Base-by-base conservation (phyloP, 2,113 vertebrate species). In the Cyphomyrus plagiostoma region DNA sequence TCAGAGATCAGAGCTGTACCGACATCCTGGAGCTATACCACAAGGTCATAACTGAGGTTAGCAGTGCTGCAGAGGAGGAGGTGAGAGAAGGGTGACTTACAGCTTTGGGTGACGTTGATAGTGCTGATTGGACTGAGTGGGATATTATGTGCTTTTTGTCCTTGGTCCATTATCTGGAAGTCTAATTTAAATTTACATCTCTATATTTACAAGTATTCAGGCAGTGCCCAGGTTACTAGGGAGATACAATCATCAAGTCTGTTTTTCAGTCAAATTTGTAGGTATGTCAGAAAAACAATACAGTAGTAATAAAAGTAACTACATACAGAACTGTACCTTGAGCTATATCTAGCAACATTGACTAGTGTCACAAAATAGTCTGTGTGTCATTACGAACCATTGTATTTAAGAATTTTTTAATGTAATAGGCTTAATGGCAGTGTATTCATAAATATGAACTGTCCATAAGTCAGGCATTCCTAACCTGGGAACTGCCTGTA, bases 1-100 rank as follows among this genome's bases (percentile, higher is more conserved):
- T 46, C 93, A 99, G 98, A 93, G 98, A 99, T 94, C 98, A 99
- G 92, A 98, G 97, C 92, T 99, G 97, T 93, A 97, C 95, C 62
- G 97, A 99, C 94, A 97, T 99, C 91, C 92, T 98, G 92, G 97
- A 98, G 90, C 96, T 98, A 89, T 97, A 98, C 88, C 96, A 96
- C 92, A 98, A 95, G 93, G 92, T 98, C 91, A 98, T 96, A 94
- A 96, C 94, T 56, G 98, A 99, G 94, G 92, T 97, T 88, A 95
- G 97, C 91, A 98, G 97, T 74, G 97, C 95, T 92, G 97, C 92
- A 89, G 97, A 98, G 93, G 97, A 95, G 50, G 97, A 97, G 56
- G 96, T 95, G 82, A 96, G 96, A 95, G 94, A 52, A 3, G 52
- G 58, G 19, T 2, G 6, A 15, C 52, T 52, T 7, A 10, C 23